Evolutionary conservation across 2,888 invertebrate species (phyloP).

Genomic region (Chrysotoxum bicinctum): DNA sequence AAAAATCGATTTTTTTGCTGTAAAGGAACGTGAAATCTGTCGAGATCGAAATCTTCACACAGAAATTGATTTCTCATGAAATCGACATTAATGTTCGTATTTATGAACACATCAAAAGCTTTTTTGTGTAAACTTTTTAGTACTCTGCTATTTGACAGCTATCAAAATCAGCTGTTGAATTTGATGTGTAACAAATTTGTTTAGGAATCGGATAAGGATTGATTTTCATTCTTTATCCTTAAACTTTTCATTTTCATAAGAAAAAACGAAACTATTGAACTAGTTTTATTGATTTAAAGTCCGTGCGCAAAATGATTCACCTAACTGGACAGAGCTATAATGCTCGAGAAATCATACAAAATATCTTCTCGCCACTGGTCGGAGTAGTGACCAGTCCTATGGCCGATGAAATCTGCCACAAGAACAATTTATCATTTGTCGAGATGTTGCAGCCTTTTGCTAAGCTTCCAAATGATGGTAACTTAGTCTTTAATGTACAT

Average conservation of each 20-base stretch:
- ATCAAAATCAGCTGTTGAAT: constrained; percentile 46
- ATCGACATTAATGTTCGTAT: too few relatives aligned
- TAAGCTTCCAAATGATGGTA: constrained; percentile 88
- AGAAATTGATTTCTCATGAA: too few relatives aligned
- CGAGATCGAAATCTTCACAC: too few relatives aligned
- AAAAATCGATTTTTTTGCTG: too few relatives aligned
- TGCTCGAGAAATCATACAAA: constrained; percentile 93
- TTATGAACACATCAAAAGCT: constrained; percentile 29
- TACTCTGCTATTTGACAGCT: constrained; percentile 20
- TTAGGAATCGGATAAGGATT: constrained; percentile 16
- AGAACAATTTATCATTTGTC: constrained; percentile 94
- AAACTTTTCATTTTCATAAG: not conserved
- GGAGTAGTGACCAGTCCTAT: constrained; percentile 92
- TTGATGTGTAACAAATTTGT: constrained; percentile 55
- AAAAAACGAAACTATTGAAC: not conserved
- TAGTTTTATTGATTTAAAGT: not conserved
- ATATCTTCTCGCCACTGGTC: constrained; percentile 94
- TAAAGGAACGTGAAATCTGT: too few relatives aligned
- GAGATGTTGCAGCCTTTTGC: constrained; percentile 96
- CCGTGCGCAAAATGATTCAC: constrained; percentile 78
- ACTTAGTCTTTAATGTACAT: constrained; percentile 49
- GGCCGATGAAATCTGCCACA: constrained; percentile 92
- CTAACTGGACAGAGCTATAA: constrained; percentile 85
- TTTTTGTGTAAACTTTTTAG: constrained; percentile 13
- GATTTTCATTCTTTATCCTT: not conserved